A percentile compares a stretch with the other conserved stretches of the same genome.
phyloP scores from a whole-genome alignment of 1,140 invertebrate genomes.

The Euura lappo region DNA sequence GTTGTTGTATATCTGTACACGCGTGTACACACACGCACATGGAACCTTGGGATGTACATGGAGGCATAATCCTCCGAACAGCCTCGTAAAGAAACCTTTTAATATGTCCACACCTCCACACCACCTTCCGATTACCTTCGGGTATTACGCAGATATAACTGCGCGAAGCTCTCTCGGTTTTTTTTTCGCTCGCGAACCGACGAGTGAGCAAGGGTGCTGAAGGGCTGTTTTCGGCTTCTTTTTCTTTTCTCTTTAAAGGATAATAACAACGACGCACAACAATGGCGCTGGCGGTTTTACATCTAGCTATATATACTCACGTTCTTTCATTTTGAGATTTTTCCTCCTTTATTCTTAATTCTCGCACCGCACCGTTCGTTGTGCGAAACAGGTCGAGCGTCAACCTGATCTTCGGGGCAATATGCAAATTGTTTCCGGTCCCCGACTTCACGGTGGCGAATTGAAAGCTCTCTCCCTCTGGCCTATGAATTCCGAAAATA shows the following conservation, averaged over 20 bases:
- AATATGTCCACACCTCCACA: constrained; percentile 3
- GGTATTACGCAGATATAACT: not conserved
- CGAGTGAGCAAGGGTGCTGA: not conserved
- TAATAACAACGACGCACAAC: not conserved
- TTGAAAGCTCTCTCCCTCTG: not conserved
- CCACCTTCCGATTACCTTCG: not conserved
- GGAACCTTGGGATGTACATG: too few relatives aligned
- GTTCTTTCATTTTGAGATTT: too few relatives aligned
- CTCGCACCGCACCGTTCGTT: not conserved
- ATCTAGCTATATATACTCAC: not conserved
- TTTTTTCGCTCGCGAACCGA: not conserved
- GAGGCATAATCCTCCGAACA: not conserved
- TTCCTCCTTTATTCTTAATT: not conserved
- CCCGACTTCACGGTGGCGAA: not conserved
- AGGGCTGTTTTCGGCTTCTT: too few relatives aligned
- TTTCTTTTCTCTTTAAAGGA: not conserved
- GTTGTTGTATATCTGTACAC: too few relatives aligned
- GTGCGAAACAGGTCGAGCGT: not conserved
- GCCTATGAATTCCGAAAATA: too few relatives aligned
- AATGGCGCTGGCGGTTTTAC: not conserved
- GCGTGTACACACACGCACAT: too few relatives aligned
- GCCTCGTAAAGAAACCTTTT: constrained; percentile 7
- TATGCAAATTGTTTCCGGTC: not conserved
- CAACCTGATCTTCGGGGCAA: not conserved
- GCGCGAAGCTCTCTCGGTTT: not conserved